Base-by-base conservation (phyloP, 1,140 invertebrate genomes). In the Drosophila trapezifrons region DNA sequence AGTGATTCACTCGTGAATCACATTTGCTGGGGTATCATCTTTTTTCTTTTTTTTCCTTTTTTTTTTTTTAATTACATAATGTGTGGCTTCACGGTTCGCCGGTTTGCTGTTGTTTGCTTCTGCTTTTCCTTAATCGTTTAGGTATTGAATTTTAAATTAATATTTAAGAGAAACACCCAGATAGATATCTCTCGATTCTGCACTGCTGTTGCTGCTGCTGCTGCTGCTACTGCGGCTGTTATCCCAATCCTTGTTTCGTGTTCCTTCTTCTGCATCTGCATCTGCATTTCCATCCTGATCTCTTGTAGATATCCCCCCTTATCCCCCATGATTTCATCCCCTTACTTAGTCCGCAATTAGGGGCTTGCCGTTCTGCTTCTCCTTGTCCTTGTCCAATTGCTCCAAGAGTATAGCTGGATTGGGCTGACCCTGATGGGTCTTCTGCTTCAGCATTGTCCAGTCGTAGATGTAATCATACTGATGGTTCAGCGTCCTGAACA, bases 391-490 rank as follows among this genome's bases (percentile, higher is more conserved):
- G 25, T 92, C 90, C 69, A 90, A 72, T 77, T 90, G 81, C 60
- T 89, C 84, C 72, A 92, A 67, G 18, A 92, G 75, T 72, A 92
- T 81, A 49, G 90, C 87, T 59, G 91, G 87, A 73, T 91, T 91
- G 64, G 85, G 72, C 49, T 87, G 84, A 60, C 80, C 84, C 78
- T 91, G 90, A 46, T 91, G 80, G 69, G 91, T 91, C 80, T 98
- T 98, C 92, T 99, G 98, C 92, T 99, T 99, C 89, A 99, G 94
- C 96, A 99, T 97, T 73, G 98, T 99, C 99, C 99, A 99, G 93
- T 99, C 99, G 93, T 99, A 99, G 75, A 97, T 98, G 93, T 99
- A 99, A 93, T 99, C 99, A 93, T 99, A 99, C 93, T 99, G 98
- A 93, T 99, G 98, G 93, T 99, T 99, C 81, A 99, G 95, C 71